Percentiles rank a stretch among this genome's conserved stretches.
These are phyloP conservation scores for Caenorhabditis sp. DNA, from an alignment of 2,888 invertebrate genomes.

Conservation along the genomic window DNA sequence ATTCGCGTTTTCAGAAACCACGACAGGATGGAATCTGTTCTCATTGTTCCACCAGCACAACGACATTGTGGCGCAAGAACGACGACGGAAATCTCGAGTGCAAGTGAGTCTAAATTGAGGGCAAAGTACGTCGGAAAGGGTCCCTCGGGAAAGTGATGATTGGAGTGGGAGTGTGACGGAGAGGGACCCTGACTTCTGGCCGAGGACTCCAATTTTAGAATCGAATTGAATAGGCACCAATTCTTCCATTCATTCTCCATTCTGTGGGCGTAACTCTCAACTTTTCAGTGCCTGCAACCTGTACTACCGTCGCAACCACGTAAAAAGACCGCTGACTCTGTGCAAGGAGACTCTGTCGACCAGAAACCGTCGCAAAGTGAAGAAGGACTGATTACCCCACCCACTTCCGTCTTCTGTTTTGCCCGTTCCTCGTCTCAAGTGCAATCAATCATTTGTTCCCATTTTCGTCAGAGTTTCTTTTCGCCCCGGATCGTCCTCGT, in stretches of 20 bases:
- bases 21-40: conserved; percentile 13
- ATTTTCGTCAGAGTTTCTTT: conserved; percentile 8
- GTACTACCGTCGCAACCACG: conserved; percentile 36
- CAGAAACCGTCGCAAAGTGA: conserved; percentile 11
- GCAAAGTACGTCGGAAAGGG: conserved; percentile 22
- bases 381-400: background rate
- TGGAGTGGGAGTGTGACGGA: conserved; percentile 29
- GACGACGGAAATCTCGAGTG: conserved; percentile 35
- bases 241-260: background rate
- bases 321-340: conserved; percentile 6
- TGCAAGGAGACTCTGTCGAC: conserved; percentile 1
- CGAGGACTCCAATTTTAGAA: conserved; percentile 1
- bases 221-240: conserved; percentile 16
- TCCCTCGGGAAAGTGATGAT: conserved; percentile 36
- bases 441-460: conserved; percentile 36
- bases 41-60: conserved; percentile 28
- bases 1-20: background rate
- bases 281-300: conserved; percentile 42
- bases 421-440: conserved; percentile 14
- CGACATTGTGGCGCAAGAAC: conserved; percentile 39
- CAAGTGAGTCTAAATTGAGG: conserved; percentile 51
- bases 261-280: no score
- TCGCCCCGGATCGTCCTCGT: conserved; percentile 2
- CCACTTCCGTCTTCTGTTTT: background rate
- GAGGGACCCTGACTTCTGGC: conserved; percentile 30